Evolutionary conservation across 2,888 invertebrate genomes (phyloP).

Genomic region (Pasiphila rectangulata): DNA sequence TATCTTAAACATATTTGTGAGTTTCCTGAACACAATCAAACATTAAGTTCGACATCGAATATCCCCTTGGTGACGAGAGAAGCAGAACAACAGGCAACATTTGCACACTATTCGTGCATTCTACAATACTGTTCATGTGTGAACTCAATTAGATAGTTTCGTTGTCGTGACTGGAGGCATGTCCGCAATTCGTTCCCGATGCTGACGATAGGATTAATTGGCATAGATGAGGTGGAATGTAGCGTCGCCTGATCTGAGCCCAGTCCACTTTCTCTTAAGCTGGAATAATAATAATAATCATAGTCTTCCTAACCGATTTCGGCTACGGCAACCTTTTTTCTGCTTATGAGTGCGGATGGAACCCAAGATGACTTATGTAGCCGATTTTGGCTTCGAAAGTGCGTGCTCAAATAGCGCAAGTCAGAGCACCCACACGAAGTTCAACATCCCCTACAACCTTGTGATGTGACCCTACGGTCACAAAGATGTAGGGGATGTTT

Average conservation of each 20-base stretch:
- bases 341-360: too few relatives aligned
- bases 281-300: too few relatives aligned
- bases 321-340: too few relatives aligned
- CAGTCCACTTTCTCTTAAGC: conserved; percentile 38
- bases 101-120: conserved; percentile 36
- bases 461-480: too few relatives aligned
- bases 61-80: background rate
- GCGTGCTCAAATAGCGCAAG: too few relatives aligned
- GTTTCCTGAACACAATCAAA: background rate
- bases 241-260: conserved; percentile 38
- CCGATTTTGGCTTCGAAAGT: too few relatives aligned
- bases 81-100: background rate
- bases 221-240: conserved; percentile 38
- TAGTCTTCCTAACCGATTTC: too few relatives aligned
- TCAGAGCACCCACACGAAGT: too few relatives aligned
- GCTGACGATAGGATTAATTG: conserved; percentile 49
- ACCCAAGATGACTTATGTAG: too few relatives aligned
- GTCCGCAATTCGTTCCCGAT: conserved; percentile 49
- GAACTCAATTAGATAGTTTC: conserved; percentile 65
- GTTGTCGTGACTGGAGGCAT: conserved; percentile 44
- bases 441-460: too few relatives aligned
- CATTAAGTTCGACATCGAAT: background rate
- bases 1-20: background rate
- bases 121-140: conserved; percentile 61
- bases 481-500: too few relatives aligned